Evolutionary conservation across 2,113 vertebrate species (phyloP), one percentile per base, ranked within the genome.

Genomic region (Dissostichus mawsoni): DNA sequence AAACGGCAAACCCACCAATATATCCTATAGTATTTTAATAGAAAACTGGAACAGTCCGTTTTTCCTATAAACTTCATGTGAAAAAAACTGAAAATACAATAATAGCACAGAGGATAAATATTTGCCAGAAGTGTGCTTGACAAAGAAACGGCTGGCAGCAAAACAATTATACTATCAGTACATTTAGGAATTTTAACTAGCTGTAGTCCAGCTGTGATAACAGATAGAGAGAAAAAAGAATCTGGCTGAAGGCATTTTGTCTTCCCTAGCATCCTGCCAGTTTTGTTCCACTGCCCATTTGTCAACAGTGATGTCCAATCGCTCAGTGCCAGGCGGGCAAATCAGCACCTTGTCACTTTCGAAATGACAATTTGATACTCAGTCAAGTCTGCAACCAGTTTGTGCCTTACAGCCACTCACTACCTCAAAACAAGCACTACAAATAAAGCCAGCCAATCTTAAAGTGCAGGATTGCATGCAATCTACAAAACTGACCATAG

Each of bases 261-360:
- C 95, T 94, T 94, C 93, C 87, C 92, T 87, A 93, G 92, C 90
- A 92, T 93, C 90, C 89, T 95, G 96, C 94, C 89, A 90, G 94
- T 94, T 96, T 94, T 92, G 94, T 93, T 93, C 94, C 94, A 72
- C 88, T 94, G 92, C 93, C 94, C 92, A 92, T 97, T 96, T 96
- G 96, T 97, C 94, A 95, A 94, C 90, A 94, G 94, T 96, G 95
- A 96, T 89, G 90, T 94, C 95, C 96, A 93, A 94, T 97, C 95
- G 94, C 94, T 96, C 96, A 95, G 92, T 95, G 95, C 93, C 93
- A 90, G 94, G 0, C 52, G 89, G 94, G 87, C 92, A 94, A 95
- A 94, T 96, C 81, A 94, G 91, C 92, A 92, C 93, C 94, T 93
- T 94, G 95, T 95, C 95, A 94, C 93, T 95, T 93, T 87, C 63